Conservation (phyloP, 2,113 vertebrate species). For the Mola mola region DNA sequence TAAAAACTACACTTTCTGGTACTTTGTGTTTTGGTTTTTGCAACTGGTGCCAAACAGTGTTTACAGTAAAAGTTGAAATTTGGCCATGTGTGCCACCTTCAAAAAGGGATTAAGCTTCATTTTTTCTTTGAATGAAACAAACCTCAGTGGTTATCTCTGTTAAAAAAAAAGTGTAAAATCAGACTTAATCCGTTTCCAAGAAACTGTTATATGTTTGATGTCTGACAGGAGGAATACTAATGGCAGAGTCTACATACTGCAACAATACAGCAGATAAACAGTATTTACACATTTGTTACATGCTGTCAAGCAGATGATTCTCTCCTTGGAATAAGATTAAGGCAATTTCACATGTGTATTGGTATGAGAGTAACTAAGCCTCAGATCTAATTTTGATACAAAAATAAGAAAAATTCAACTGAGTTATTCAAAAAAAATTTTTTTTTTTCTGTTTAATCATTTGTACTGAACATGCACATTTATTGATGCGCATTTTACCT, state of each 20-base stretch:
- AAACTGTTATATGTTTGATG: conserved; percentile 10
- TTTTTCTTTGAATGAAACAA: neutral
- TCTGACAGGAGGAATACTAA: conserved; percentile 44
- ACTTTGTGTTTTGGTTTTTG: conserved; percentile 41
- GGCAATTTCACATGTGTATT: conserved; percentile 74
- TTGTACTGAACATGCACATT: conserved; percentile 8
- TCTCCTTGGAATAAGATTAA: conserved; percentile 70
- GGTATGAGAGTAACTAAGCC: conserved; percentile 36
- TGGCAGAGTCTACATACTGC: conserved; percentile 29
- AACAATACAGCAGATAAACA: conserved; percentile 54
- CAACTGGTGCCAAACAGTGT: conserved; percentile 24
- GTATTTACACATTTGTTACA: conserved; percentile 61
- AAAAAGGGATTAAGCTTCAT: conserved; percentile 10
- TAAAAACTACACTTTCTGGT: conserved; percentile 21
- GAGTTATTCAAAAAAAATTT: conserved; percentile 30
- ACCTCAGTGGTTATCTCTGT: neutral
- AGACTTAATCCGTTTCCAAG: conserved; percentile 6
- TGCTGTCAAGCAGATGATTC: conserved; percentile 52
- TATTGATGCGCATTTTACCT: neutral
- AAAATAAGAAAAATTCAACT: conserved; percentile 51
- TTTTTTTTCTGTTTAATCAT: conserved; percentile 4
- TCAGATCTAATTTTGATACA: conserved; percentile 45
- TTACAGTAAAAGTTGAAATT: conserved; percentile 16
- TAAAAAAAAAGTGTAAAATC: conserved; percentile 2
- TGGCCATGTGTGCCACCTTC: conserved; percentile 1